Evolutionary conservation across 2,888 invertebrate genomes (phyloP).

Genomic region (Cephus rjabovi): DNA sequence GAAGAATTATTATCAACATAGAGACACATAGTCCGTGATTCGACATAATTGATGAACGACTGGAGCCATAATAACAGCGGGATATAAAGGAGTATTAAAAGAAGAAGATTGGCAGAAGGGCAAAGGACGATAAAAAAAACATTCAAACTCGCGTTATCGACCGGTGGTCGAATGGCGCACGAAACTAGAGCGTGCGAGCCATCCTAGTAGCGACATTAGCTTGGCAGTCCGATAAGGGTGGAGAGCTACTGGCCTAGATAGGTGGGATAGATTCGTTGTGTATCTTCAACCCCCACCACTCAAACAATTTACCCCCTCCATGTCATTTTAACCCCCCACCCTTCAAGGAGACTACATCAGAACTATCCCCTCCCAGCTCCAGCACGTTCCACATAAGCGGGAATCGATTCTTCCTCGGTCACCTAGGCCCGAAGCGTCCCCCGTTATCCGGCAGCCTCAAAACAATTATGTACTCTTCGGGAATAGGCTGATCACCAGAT

Average conservation of each 20-base stretch:
- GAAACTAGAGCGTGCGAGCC: background rate
- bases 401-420: constrained; percentile 31
- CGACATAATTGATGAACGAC: background rate
- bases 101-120: background rate
- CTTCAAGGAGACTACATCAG: background rate
- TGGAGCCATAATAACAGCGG: background rate
- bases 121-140: background rate
- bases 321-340: background rate
- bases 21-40: background rate
- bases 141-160: background rate
- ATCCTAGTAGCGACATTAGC: background rate
- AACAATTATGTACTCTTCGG: background rate
- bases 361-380: background rate
- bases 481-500: background rate
- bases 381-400: constrained; percentile 5
- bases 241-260: constrained; percentile 38
- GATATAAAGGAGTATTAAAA: background rate
- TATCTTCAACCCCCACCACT: constrained; percentile 5
- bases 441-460: constrained; percentile 3
- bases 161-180: background rate
- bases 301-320: background rate
- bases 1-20: background rate
- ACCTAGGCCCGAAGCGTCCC: constrained; percentile 16
- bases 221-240: constrained; percentile 17
- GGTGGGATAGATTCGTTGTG: constrained; percentile 19